phyloP scores from a whole-genome alignment of 2,888 invertebrate species.

The Hypercompe scribonia region DNA sequence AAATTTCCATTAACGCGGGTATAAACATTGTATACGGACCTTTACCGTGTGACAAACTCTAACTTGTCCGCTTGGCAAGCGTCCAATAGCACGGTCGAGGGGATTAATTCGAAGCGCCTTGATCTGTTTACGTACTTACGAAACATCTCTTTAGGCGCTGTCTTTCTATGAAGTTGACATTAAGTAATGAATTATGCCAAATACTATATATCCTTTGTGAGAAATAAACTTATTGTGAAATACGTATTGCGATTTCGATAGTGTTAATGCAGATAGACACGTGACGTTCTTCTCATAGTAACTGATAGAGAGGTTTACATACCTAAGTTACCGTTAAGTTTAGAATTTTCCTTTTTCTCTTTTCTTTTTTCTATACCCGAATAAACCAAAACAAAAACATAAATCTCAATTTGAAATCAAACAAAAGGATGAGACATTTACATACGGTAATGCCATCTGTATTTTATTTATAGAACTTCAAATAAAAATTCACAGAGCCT shows the following conservation, averaged over 20 bases:
- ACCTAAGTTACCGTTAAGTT: not conserved
- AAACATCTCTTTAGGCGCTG: not conserved
- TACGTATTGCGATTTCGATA: not conserved
- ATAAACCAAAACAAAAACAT: no score
- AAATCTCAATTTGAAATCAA: not conserved
- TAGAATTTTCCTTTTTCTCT: no score
- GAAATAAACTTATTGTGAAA: not conserved
- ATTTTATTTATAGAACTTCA: not conserved
- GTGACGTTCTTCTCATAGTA: no score
- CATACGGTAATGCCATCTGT: not conserved
- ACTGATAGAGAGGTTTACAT: not conserved
- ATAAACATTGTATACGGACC: conserved; percentile 1
- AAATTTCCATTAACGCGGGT: not conserved
- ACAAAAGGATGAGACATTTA: not conserved
- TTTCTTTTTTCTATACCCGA: no score
- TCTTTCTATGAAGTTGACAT: not conserved
- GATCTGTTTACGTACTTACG: not conserved
- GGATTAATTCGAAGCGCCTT: not conserved
- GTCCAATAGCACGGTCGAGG: conserved; percentile 7
- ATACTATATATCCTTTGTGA: not conserved
- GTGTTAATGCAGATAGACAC: not conserved
- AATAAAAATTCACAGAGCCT: no score
- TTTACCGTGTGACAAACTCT: conserved; percentile 7
- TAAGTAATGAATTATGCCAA: not conserved
- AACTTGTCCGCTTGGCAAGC: conserved; percentile 4